These are phyloP conservation scores for Drosophila quadrilineata DNA, from an alignment of 1,140 invertebrate genomes.

Conservation along the genomic window DNA sequence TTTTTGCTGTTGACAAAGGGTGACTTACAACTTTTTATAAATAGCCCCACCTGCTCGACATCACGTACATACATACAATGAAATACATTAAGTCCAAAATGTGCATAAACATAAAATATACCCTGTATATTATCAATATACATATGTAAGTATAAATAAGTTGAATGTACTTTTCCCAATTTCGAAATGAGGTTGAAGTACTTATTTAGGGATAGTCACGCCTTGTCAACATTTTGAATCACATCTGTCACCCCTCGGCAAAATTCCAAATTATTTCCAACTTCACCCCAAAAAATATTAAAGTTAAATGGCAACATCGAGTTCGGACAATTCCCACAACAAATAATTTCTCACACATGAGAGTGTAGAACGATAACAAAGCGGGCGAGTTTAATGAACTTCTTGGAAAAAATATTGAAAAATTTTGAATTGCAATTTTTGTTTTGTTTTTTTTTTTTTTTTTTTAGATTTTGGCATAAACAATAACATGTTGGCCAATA, in stretches of 20 bases:
- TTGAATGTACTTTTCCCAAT: slow-evolving; percentile 52
- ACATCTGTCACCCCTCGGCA: not conserved
- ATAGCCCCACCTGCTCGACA: slow-evolving; percentile 47
- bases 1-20: slow-evolving; percentile 41
- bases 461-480: slow-evolving; percentile 27
- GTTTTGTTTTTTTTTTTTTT: not conserved
- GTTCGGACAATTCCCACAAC: slow-evolving; percentile 34
- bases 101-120: not conserved
- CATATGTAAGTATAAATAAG: slow-evolving; percentile 26
- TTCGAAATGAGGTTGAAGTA: slow-evolving; percentile 1
- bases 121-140: not conserved
- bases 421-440: slow-evolving; percentile 11
- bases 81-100: slow-evolving; percentile 7
- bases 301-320: not conserved
- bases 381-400: slow-evolving; percentile 51
- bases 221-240: not conserved
- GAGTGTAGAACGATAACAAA: slow-evolving; percentile 17
- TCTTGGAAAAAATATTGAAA: slow-evolving; percentile 51
- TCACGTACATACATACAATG: slow-evolving; percentile 5
- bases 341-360: slow-evolving; percentile 40
- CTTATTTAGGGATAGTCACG: not conserved
- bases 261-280: not conserved
- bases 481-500: slow-evolving; percentile 12
- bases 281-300: not conserved
- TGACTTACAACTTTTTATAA: slow-evolving; percentile 42